A percentile compares a stretch with the other conserved stretches of the same genome.
Conservation (phyloP, 1,140 invertebrate species). For the Neodiprion lecontei region DNA sequence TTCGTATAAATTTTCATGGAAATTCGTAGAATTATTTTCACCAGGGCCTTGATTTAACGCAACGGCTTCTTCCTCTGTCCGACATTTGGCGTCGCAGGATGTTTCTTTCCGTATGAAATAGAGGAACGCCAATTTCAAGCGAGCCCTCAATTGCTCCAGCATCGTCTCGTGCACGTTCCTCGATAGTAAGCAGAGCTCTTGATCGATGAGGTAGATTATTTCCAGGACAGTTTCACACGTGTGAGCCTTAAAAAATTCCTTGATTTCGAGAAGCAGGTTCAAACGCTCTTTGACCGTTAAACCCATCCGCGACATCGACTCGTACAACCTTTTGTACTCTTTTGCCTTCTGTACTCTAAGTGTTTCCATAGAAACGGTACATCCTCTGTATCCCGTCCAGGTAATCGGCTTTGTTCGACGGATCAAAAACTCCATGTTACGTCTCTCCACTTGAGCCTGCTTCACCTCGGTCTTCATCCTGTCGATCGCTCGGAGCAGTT, state of each 20-base stretch:
- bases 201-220: conserved; percentile 66
- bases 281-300: conserved; percentile 61
- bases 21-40: background rate
- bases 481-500: conserved; percentile 70
- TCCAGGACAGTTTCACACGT: conserved; percentile 64
- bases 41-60: background rate
- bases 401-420: conserved; percentile 67
- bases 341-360: conserved; percentile 67
- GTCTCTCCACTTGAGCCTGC: conserved; percentile 61
- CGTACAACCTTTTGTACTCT: conserved; percentile 67
- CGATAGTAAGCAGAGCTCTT: conserved; percentile 67
- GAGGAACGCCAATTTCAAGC: conserved; percentile 49
- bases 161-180: conserved; percentile 59
- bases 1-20: no score
- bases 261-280: conserved; percentile 62
- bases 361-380: conserved; percentile 68
- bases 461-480: conserved; percentile 63
- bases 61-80: background rate
- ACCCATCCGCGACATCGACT: conserved; percentile 60
- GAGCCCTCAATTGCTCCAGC: conserved; percentile 65
- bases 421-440: conserved; percentile 67
- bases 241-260: conserved; percentile 61
- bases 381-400: conserved; percentile 66
- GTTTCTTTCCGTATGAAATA: background rate
- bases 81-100: background rate